Conservation (phyloP, 2,113 vertebrate genomes). For the Stigmatopora argus region DNA sequence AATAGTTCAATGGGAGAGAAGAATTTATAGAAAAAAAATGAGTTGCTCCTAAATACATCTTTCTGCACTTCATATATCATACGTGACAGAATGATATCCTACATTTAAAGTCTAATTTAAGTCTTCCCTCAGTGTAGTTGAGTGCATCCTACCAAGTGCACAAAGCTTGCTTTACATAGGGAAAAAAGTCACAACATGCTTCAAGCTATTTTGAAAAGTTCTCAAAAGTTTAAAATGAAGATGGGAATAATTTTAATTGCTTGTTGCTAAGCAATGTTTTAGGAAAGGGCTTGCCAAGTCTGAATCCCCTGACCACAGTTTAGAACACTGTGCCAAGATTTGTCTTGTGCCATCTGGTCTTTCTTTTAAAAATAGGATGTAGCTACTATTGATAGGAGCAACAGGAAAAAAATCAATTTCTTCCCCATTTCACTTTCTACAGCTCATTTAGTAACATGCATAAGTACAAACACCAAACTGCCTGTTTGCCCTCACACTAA, state of each 20-base stretch:
- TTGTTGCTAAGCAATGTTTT: conserved; percentile 6
- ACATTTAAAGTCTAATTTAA: conserved; percentile 62
- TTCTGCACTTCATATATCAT: conserved; percentile 61
- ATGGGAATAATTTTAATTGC: not conserved
- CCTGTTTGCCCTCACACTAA: conserved; percentile 31
- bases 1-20: conserved; percentile 31
- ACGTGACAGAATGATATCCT: conserved; percentile 64
- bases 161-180: conserved; percentile 42
- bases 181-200: conserved; percentile 21
- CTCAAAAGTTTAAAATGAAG: not conserved
- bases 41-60: conserved; percentile 43
- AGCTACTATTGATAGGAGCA: conserved; percentile 47
- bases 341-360: conserved; percentile 48
- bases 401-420: conserved; percentile 48
- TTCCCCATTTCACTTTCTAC: conserved; percentile 42
- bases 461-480: conserved; percentile 44
- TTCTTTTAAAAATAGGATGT: conserved; percentile 47
- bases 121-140: conserved; percentile 47
- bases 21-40: conserved; percentile 31
- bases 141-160: conserved; percentile 53
- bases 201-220: not conserved
- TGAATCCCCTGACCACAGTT: conserved; percentile 36
- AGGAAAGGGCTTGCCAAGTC: not conserved
- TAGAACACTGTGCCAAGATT: conserved; percentile 33
- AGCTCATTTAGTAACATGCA: conserved; percentile 48